These are phyloP conservation scores for Pseudobourletiella spinata DNA, from an alignment of 1,140 invertebrate species.

Conservation along the genomic window DNA sequence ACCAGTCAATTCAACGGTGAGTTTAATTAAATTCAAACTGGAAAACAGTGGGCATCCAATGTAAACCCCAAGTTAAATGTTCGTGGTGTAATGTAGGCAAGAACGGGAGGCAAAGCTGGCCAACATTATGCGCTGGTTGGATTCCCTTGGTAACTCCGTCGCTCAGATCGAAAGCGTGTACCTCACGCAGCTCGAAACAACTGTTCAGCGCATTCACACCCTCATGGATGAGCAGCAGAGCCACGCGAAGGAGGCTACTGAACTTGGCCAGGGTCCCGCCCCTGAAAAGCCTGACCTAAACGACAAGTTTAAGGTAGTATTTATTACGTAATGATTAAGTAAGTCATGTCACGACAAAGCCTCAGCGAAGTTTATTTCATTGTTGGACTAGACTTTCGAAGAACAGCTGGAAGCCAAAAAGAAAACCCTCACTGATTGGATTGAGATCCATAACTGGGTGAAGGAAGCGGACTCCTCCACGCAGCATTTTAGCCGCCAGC, in stretches of 20 bases:
- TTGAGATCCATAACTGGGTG: conserved; percentile 68
- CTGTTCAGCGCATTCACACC: conserved; percentile 65
- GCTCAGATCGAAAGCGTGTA: conserved; percentile 69
- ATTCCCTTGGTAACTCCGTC: conserved; percentile 60
- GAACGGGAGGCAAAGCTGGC: conserved; percentile 73
- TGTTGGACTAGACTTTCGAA: conserved; percentile 49
- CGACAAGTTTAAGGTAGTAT: neutral
- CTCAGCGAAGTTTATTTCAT: neutral
- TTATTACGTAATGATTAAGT: no score
- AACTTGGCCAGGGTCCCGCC: neutral
- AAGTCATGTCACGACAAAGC: no score
- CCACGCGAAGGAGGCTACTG: conserved; percentile 39
- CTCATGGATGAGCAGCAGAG: conserved; percentile 70
- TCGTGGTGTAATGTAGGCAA: no score
- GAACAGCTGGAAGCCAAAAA: conserved; percentile 65
- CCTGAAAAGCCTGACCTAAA: neutral
- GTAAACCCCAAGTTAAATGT: no score
- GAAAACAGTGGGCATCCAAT: no score
- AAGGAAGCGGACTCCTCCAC: conserved; percentile 58
- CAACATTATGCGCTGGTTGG: conserved; percentile 76
- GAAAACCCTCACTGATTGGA: conserved; percentile 68
- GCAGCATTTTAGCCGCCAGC: conserved; percentile 54
- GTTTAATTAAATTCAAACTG: no score
- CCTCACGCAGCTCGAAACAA: conserved; percentile 65
- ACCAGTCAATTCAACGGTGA: conserved; percentile 57